These are phyloP conservation scores for Diachrysia chrysitis DNA, from an alignment of 2,888 invertebrate species.

Conservation along the genomic window DNA sequence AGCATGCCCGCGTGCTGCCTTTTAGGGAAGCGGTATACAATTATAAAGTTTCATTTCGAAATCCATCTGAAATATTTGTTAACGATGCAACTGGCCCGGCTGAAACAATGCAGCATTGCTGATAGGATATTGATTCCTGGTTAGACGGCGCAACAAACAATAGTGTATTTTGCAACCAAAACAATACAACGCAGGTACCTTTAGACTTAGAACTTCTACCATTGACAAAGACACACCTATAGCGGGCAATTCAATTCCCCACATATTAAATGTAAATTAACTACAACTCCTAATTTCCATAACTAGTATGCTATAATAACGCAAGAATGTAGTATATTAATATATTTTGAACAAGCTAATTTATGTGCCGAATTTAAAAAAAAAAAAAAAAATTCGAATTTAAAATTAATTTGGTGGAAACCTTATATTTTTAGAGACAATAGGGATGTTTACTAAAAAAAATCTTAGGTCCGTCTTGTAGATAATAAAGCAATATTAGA, in stretches of 20 bases:
- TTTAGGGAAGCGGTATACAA: background rate
- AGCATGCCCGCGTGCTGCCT: background rate
- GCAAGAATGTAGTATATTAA: background rate
- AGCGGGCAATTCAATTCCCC: constrained; percentile 5
- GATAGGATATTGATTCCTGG: constrained; percentile 3
- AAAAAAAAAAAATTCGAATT: background rate
- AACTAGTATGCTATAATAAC: constrained; percentile 3
- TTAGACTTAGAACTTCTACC: background rate
- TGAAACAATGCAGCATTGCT: background rate
- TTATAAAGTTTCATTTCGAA: background rate
- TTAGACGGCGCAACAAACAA: constrained; percentile 10
- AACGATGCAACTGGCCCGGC: background rate
- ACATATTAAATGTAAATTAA: constrained; percentile 12
- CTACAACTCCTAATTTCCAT: constrained; percentile 11
- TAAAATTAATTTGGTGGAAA: too few relatives aligned
- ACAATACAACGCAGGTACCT: constrained; percentile 6
- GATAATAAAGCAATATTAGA: too few relatives aligned
- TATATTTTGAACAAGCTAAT: background rate
- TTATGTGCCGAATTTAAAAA: background rate
- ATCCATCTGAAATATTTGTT: constrained; percentile 1
- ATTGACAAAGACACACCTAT: background rate
- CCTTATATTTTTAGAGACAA: too few relatives aligned
- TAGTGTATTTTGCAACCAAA: constrained; percentile 9
- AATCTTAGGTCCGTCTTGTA: too few relatives aligned
- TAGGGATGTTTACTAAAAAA: too few relatives aligned